Base-by-base conservation (phyloP, 2,888 invertebrate species). In the Ceriagrion tenellum region DNA sequence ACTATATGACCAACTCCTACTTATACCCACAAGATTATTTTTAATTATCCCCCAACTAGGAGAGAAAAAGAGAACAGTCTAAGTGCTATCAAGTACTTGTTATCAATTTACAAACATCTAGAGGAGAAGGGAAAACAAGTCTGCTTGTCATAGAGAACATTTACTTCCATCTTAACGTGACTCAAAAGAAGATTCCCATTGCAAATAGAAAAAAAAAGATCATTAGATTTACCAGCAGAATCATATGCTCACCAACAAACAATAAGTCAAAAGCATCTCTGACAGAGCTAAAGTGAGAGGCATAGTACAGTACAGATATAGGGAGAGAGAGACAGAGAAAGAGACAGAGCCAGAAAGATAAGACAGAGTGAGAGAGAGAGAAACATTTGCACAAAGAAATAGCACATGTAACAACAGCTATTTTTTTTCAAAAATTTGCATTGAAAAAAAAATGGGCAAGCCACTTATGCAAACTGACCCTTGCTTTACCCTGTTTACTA, bases 1-100 rank as follows among this genome's bases (percentile, higher is more conserved):
- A 93, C 93, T 93, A 93, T 69, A 93, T 93, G 69, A 93, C 93
- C 93, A 93, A 93, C 47, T 93, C 93, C 93, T 93, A 93, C 93
- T 69, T 93, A n/a, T 93, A 69, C 74, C 93, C 93, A 93, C 93
- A 93, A 69, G 93, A 69, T 93, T 69, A 93, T 93, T 69, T 35
- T 69, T 74, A 35, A 40, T 93, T 74, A 74, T 74, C 93, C 93
- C 93, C 93, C 35, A 93, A 69, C 69, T 74, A 74, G 63, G 55
- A 74, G 69, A 74, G 93, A 63, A 93, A 93, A 93, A 93, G 93
- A 69, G 69, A 69, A 91, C 91, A 93, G 47, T 93, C 93, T 93
- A 93, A 93, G 93, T 74, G 93, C 93, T 93, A 93, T 93, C 69
- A 91, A 93, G 93, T 93, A 93, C 47, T 93, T 93, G 69, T 93